phyloP scores from a whole-genome alignment of 2,888 invertebrate species.

The Alsophila aescularia region DNA sequence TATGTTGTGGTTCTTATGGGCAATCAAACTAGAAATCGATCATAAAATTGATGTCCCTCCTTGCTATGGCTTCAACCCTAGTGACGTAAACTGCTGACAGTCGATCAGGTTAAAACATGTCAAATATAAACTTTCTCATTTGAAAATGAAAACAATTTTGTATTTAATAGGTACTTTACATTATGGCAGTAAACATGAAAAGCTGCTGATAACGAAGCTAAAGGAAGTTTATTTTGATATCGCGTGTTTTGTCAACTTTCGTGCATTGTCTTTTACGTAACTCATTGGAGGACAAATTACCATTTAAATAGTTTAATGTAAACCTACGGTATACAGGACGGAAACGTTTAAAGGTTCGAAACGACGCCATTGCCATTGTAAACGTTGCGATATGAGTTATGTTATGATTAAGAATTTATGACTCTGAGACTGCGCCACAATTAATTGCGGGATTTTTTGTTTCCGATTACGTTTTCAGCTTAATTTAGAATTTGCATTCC shows the following conservation, averaged over 20 bases:
- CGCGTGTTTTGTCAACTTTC: constrained; percentile 54
- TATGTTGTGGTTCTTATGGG: not conserved
- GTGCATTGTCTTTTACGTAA: constrained; percentile 51
- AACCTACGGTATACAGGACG: not conserved
- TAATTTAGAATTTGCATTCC: no score
- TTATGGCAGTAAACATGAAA: constrained; percentile 25
- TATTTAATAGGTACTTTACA: constrained; percentile 13
- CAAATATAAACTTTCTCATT: constrained; percentile 15
- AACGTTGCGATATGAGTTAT: constrained; percentile 8
- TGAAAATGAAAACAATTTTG: constrained; percentile 15
- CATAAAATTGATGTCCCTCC: not conserved
- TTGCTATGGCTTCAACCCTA: constrained; percentile 1
- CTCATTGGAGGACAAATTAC: constrained; percentile 27
- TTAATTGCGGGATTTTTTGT: constrained; percentile 12
- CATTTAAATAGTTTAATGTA: not conserved
- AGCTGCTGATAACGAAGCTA: constrained; percentile 35
- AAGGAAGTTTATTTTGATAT: constrained; percentile 50
- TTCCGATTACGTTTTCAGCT: no score
- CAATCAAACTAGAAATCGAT: constrained; percentile 7
- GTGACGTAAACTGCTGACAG: constrained; percentile 9
- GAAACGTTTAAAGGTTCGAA: constrained; percentile 16
- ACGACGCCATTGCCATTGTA: constrained; percentile 11
- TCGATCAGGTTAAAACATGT: constrained; percentile 6
- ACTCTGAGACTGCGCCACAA: constrained; percentile 4
- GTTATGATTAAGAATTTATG: not conserved